A percentile compares a stretch with the other conserved stretches of the same genome.
Evolutionary conservation across 2,888 invertebrate genomes (phyloP).

Genomic region (Silvanus unidentatus): DNA sequence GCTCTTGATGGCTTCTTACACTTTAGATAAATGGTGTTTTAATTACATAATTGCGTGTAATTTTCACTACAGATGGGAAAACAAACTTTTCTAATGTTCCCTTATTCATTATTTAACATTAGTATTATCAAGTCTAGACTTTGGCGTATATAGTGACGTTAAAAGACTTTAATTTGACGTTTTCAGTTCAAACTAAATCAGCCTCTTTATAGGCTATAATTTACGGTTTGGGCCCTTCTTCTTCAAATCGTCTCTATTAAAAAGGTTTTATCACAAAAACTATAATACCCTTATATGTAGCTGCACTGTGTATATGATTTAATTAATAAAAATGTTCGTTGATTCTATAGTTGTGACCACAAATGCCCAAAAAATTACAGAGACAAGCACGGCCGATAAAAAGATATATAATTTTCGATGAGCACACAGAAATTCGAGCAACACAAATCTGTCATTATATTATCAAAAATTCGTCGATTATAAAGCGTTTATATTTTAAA

Average conservation of each 20-base stretch:
- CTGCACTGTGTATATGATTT: too few relatives aligned
- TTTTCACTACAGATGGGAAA: not conserved
- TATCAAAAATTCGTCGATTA: slow-evolving; percentile 18
- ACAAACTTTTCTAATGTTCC: slow-evolving; percentile 4
- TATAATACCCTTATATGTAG: too few relatives aligned
- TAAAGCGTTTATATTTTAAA: slow-evolving; percentile 20
- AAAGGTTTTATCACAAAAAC: too few relatives aligned
- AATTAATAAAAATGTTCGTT: too few relatives aligned
- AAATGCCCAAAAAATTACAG: too few relatives aligned
- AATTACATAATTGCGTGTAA: not conserved
- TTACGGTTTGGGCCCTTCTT: too few relatives aligned
- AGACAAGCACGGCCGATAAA: too few relatives aligned
- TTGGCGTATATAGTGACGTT: not conserved
- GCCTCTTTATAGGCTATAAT: too few relatives aligned
- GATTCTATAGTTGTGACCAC: too few relatives aligned
- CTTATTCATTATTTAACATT: too few relatives aligned
- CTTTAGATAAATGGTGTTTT: not conserved
- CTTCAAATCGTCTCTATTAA: too few relatives aligned
- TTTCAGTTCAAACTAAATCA: not conserved
- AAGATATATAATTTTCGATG: not conserved
- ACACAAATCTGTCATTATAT: slow-evolving; percentile 20
- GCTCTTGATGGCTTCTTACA: not conserved
- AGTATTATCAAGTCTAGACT: slow-evolving; percentile 3
- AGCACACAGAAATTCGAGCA: slow-evolving; percentile 4
- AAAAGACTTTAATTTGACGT: slow-evolving; percentile 2